A percentile compares a stretch with the other conserved stretches of the same genome.
Evolutionary conservation across 2,797 vertebrate genomes (phyloP).

Genomic region (Fistularia tabacaria): DNA sequence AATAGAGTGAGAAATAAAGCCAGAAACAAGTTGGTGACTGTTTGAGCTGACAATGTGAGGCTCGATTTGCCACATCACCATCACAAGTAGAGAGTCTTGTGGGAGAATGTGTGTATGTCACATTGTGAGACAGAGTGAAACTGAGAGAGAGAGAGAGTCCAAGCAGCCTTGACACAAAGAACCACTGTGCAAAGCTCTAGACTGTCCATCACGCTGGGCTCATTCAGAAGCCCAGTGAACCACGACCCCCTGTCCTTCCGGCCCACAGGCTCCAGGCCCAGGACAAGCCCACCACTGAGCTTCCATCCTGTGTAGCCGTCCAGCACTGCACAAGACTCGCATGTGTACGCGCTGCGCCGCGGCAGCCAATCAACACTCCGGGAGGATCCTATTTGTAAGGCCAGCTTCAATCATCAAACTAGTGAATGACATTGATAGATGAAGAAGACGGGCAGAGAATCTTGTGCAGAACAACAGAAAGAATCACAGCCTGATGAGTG

Average conservation of each 20-base stretch:
- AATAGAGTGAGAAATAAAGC: background rate
- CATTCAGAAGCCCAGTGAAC: slow-evolving; percentile 61
- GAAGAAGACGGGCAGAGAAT: no score
- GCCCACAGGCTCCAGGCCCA: slow-evolving; percentile 44
- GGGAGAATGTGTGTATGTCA: slow-evolving; percentile 21
- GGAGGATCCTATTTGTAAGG: slow-evolving; percentile 52
- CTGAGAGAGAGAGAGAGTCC: slow-evolving; percentile 36
- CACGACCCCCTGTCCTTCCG: slow-evolving; percentile 58
- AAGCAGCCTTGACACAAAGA: slow-evolving; percentile 67
- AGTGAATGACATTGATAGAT: no score
- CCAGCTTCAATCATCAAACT: slow-evolving; percentile 16
- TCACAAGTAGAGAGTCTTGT: slow-evolving; percentile 47
- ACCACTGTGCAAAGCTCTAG: slow-evolving; percentile 63
- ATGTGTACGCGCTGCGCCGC: slow-evolving; percentile 19
- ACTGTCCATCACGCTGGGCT: slow-evolving; percentile 65
- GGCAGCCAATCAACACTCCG: slow-evolving; percentile 39
- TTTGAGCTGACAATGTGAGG: slow-evolving; percentile 35
- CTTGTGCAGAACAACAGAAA: no score
- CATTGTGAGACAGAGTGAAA: slow-evolving; percentile 26
- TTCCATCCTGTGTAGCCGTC: slow-evolving; percentile 59
- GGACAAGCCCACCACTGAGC: slow-evolving; percentile 63
- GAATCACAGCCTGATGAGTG: no score
- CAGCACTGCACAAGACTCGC: no score
- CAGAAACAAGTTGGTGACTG: slow-evolving; percentile 34
- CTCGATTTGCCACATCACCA: slow-evolving; percentile 31